Conservation (phyloP, 2,113 vertebrate species). For the Papio anubis region DNA sequence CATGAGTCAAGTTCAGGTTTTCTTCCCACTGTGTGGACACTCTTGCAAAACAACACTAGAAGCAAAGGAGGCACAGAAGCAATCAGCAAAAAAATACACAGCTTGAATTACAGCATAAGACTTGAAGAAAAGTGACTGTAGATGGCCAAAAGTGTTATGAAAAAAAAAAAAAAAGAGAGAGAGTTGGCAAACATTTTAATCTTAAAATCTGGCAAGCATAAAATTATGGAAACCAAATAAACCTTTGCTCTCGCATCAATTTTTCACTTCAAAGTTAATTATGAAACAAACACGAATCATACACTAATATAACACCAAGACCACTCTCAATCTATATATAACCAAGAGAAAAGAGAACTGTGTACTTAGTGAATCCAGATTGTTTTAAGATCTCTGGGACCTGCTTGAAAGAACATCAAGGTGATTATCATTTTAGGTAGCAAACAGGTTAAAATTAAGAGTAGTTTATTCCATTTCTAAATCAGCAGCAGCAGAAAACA, state of each 20-base stretch:
- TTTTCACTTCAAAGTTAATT: slow-evolving; percentile 48
- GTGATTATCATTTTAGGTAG: neutral
- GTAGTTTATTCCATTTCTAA: neutral
- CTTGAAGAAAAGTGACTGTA: slow-evolving; percentile 44
- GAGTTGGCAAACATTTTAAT: slow-evolving; percentile 33
- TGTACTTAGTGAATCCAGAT: neutral
- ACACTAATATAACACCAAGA: neutral
- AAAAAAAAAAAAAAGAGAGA: neutral
- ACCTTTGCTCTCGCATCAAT: neutral
- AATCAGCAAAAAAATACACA: slow-evolving; percentile 37
- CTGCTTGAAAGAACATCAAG: neutral
- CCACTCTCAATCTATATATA: neutral
- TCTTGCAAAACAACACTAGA: neutral
- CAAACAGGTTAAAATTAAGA: neutral
- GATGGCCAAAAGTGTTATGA: neutral
- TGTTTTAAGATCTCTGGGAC: neutral
- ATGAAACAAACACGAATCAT: neutral
- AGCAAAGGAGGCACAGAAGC: neutral
- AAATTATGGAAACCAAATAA: slow-evolving; percentile 29
- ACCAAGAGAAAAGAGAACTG: neutral
- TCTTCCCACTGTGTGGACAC: slow-evolving; percentile 20
- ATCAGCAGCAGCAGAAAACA: neutral
- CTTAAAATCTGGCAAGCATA: slow-evolving; percentile 20
- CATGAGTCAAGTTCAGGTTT: slow-evolving; percentile 56
- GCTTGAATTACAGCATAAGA: slow-evolving; percentile 1